Evolutionary conservation across 92 coral and sea anemone genomes (phyloP), one percentile per base, ranked within the genome.

Genomic region (Porites lobata): DNA sequence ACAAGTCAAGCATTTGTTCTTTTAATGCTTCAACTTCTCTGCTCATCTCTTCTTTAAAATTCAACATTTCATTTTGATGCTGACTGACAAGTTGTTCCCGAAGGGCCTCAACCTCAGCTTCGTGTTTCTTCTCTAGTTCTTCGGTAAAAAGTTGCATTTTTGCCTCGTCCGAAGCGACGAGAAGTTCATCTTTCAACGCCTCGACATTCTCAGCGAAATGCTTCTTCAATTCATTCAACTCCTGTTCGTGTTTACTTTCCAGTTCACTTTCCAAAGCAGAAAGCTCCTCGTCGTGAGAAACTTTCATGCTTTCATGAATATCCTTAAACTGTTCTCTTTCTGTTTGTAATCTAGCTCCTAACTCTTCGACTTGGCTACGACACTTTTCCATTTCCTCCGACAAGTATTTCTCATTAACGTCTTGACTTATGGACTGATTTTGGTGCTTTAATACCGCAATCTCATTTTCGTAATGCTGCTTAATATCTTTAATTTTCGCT

Each of bases 331-430:
- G 77, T 50, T 92, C 88, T 64, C 92, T 93, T 85, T 92, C 94
- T 9, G 84, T 81, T 79, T 93, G 79, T 21, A 98, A 85, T n/a
- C 81, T 78, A 8, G 79, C 77, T 47, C 86, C 91, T 56, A 94
- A 88, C 50, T 87, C 93, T 38, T 88, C 93, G 65, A 87, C 90
- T 75, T 90, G 90, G 17, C 86, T 78, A 7, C 85, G 89, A 29
- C 93, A 94, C 56, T 90, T 92, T 86, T 95, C 98, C 98, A 96
- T 89, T 17, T 88, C 85, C 74, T 94, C 98, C 19, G 87, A 84
- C 65, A 91, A 56, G 80, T 92, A 90, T 62, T 95, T 91, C 71
- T 98, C 96, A 69, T 63, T 74, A 50, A 76, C 90, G n/a, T 76
- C 72, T 18, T 71, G 72, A 15, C 78, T 74, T 52, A 80, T 72